phyloP scores from a whole-genome alignment of 2,888 invertebrate species.

The Zygothrica quintamaculata region DNA sequence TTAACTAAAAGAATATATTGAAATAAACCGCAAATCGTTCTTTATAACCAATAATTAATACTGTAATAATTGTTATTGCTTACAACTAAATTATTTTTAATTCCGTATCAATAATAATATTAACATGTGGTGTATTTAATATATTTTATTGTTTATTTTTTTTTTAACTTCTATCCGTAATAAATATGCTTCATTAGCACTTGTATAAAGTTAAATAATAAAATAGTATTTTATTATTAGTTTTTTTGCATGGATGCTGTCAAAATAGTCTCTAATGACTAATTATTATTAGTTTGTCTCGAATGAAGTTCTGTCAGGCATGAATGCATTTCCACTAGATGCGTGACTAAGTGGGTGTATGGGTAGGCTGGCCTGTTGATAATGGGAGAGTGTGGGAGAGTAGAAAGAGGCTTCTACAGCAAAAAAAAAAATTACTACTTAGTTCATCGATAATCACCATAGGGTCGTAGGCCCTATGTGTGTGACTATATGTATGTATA shows the following conservation, averaged over 20 bases:
- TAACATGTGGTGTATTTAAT: too few species aligned
- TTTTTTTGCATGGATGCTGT: too few species aligned
- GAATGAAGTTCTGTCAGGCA: conserved; percentile 32
- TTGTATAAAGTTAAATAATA: conserved; percentile 42
- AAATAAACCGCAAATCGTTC: too few species aligned
- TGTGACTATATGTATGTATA: not conserved
- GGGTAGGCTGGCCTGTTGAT: conserved; percentile 19
- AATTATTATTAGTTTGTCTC: conserved; percentile 4
- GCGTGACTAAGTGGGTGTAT: not conserved
- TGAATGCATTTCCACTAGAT: conserved; percentile 30
- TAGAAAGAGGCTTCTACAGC: too few species aligned
- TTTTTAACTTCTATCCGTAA: conserved; percentile 5
- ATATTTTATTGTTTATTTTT: conserved; percentile 2
- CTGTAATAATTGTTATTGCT: too few species aligned
- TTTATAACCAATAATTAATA: too few species aligned
- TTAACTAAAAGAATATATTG: too few species aligned
- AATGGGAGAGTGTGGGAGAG: conserved; percentile 1
- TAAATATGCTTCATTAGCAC: conserved; percentile 51
- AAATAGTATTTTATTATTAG: conserved; percentile 24
- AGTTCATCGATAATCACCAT: too few species aligned
- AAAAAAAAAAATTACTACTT: not conserved
- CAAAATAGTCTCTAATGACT: conserved; percentile 27
- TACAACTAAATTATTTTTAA: too few species aligned
- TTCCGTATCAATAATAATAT: too few species aligned
- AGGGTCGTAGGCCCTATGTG: too few species aligned